Evolutionary conservation across 2,113 vertebrate genomes (phyloP), one percentile per base, ranked within the genome.

Genomic region (Peucedramus taeniatus): DNA sequence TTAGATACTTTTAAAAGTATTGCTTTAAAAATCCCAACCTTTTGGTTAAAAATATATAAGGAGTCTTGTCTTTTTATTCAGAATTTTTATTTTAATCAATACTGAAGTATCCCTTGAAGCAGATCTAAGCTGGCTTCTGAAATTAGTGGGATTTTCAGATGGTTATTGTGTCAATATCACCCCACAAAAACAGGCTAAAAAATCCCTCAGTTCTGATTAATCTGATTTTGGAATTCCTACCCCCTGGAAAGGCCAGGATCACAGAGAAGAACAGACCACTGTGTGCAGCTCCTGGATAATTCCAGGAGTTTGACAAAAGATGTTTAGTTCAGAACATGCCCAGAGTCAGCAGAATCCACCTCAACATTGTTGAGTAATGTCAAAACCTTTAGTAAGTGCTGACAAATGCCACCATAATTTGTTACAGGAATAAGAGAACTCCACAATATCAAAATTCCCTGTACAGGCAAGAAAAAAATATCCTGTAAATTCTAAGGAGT

Each of bases 1-100:
- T 54, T 22, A 16, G 3, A 16, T 33, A 15, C 2, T 19, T 61
- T 69, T 60, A 60, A 49, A 71, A 44, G 11, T 26, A 24, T 51
- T 59, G 8, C 3, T 53, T 15, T 33, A 71, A 27, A 83, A 1
- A 11, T 1, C 12, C 0, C 18, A 47, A 14, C 2, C 1, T 63
- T 42, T 50, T 26, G 23, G 8, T 60, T 90, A 47, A 83, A 89
- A 83, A 31, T 16, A 35, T 15, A 3, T 31, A 13, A 56, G n/a
- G 17, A 91, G 31, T 24, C 9, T 10, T 60, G 15, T 31, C 6
- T 69, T 70, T 64, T 53, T 59, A 70, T 51, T 85, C 15, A 69
- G 27, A 56, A 23, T 4, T 40, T 44, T 71, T 40, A 17, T 71
- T 39, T 54, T 11, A 40, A 21, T 39, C 15, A 44, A 2, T 39